Base-by-base conservation (phyloP, 2,113 vertebrate genomes). In the Cyanoderma ruficeps region DNA sequence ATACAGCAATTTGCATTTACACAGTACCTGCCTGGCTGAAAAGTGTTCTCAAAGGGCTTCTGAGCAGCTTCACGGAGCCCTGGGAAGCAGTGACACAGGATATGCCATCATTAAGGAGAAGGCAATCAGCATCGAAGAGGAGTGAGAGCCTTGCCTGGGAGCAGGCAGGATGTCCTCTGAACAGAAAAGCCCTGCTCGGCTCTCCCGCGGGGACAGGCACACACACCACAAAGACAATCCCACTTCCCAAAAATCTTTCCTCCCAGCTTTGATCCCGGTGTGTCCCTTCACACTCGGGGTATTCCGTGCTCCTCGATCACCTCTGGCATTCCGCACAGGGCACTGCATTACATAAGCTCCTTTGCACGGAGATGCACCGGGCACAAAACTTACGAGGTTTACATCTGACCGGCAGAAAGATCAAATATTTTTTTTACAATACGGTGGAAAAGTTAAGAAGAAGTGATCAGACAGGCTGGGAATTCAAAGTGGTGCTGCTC, bases 371-470 rank as follows among this genome's bases (percentile, higher is more conserved):
- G 94, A 68, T 82, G 85, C 65, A 92, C 87, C 75, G 71, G 80
- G 80, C 91, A 85, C 76, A 78, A 80, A 72, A 96, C 94, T 96
- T 91, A 20, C 16, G 47, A 53, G 87, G 91, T 64, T 55, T 68
- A 6, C 39, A 67, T 89, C 77, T 87, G 52, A 49, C 87, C 72
- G 59, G 17, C 80, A 72, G n/a, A 33, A 75, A 92, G 68, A 84
- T 44, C 42, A 86, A 94, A 15, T 87, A 52, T 83, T 17, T 17
- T 28, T 75, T 70, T 27, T 13, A 64, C 65, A 70, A 47, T 14
- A 50, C n/a, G 61, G 28, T 37, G 68, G 83, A 71, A 97, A 98
- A 96, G 90, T 97, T 96, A 74, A 68, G 83, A 65, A 87, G 63
- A 80, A 92, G 77, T 39, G 16, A 82, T 47, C 81, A 25, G 53